Base-by-base conservation (phyloP, 2,888 invertebrate genomes). In the Alloplasta piceator region DNA sequence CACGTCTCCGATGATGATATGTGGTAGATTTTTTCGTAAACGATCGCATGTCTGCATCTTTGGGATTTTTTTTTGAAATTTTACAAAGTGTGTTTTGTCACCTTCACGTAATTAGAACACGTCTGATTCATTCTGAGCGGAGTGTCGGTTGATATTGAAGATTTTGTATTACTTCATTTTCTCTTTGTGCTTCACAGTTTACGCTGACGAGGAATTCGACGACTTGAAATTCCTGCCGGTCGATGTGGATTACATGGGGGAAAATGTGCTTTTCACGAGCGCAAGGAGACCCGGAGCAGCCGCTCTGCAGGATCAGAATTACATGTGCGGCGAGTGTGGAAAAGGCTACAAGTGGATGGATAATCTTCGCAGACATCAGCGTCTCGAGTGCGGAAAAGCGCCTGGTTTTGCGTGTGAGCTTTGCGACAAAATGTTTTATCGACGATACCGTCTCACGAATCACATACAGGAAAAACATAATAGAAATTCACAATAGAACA, bases 361-460 rank as follows among this genome's bases (percentile, higher is more conserved):
- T 68, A 92, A 92, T 78, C 84, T 93, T 6, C 86, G 86, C 7
- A 87, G 92, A 26, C 93, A 93, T 80, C 90, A 92, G 66, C 87
- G 90, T 10, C 85, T 91, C 50, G 93, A 93, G 79, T 93, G 93
- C 80, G 92, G 92, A 6, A 90, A 91, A 75, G 83, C 86, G 43
- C 92, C 92, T 0, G 89, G 87, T 14, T 92, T 88, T 79, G 79
- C 80, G 0, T 93, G 93, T 80, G 81, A 80, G 5, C 78, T 86
- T 6, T 93, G 93, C 77, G 85, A 81, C 14, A 91, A 91, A 79
- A 86, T 84, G 56, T 93, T 93, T 85, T 93, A 93, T 80, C 91
- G 93, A 66, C 93, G 93, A 83, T 93, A 93, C 84, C 93, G 93
- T 83, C 86, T 93, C 38, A 93, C 89, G 5, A 92, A 93, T 41